Evolutionary conservation across 2,797 vertebrate genomes (phyloP).

Genomic region (Acanthiza pusilla): DNA sequence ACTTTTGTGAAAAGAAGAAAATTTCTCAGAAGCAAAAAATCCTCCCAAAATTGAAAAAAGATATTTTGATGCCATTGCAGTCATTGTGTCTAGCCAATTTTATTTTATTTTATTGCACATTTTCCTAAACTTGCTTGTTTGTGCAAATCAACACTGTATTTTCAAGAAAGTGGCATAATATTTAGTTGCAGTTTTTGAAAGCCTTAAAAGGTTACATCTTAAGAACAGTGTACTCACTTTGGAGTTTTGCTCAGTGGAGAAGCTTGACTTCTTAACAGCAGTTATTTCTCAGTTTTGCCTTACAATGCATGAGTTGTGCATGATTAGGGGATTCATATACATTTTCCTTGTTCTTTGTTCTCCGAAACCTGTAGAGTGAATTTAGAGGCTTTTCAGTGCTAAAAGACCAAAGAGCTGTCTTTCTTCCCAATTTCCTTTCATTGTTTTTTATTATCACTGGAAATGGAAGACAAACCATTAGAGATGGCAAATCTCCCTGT

Average conservation of each 20-base stretch:
- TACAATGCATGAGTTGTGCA: not conserved
- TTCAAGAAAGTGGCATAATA: not conserved
- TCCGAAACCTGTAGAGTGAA: not conserved
- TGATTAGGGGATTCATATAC: not conserved
- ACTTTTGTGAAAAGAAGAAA: not conserved
- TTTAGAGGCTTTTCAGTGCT: not conserved
- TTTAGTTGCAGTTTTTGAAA: not conserved
- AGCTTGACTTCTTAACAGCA: not conserved
- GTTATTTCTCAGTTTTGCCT: not conserved
- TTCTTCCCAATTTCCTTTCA: constrained; percentile 30
- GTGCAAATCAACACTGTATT: not conserved
- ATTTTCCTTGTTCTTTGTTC: not conserved
- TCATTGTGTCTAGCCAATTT: not conserved
- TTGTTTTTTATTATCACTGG: constrained; percentile 48
- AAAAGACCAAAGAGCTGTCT: constrained; percentile 40
- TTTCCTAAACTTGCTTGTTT: not conserved
- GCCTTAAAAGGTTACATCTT: not conserved
- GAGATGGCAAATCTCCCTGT: constrained; percentile 36
- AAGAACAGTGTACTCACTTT: not conserved
- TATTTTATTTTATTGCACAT: not conserved
- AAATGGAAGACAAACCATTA: constrained; percentile 48
- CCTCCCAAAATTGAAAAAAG: not conserved
- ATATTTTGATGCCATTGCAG: not conserved
- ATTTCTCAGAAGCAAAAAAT: not conserved
- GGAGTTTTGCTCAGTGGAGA: not conserved